A percentile compares a stretch with the other conserved stretches of the same genome.
phyloP scores from a whole-genome alignment of 2,888 invertebrate species.

The Lucinisca nassula region DNA sequence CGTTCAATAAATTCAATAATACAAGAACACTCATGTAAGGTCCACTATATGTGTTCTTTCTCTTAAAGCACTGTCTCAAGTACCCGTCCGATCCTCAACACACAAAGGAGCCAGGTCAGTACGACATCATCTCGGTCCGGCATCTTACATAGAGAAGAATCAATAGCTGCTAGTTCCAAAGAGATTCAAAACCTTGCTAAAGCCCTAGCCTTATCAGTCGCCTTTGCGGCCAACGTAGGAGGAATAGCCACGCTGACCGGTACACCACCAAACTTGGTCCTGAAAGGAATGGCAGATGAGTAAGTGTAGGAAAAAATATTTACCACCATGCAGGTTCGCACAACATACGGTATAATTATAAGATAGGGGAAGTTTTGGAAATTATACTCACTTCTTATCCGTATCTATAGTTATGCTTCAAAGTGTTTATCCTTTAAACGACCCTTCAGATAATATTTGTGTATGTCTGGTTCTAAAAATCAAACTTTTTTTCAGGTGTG shows the following conservation, averaged over 20 bases:
- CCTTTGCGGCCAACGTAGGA: slow-evolving; percentile 71
- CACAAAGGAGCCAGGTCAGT: not conserved
- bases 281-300: slow-evolving; percentile 69
- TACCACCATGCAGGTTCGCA: no score
- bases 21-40: not conserved
- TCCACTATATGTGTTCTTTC: not conserved
- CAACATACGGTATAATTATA: no score
- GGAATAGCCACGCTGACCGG: slow-evolving; percentile 74
- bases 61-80: not conserved
- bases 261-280: slow-evolving; percentile 72
- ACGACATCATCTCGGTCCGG: not conserved
- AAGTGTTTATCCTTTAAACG: no score
- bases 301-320: no score
- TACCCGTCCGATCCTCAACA: not conserved
- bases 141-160: not conserved
- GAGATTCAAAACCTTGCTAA: slow-evolving; percentile 59
- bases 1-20: no score
- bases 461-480: no score
- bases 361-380: no score
- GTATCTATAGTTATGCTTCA: no score
- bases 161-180: not conserved
- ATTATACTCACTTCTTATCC: no score
- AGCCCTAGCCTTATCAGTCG: slow-evolving; percentile 67
- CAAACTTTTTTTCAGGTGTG: no score
- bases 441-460: no score